Evolutionary conservation across 2,113 vertebrate genomes (phyloP).

Genomic region (Paralichthys olivaceus): DNA sequence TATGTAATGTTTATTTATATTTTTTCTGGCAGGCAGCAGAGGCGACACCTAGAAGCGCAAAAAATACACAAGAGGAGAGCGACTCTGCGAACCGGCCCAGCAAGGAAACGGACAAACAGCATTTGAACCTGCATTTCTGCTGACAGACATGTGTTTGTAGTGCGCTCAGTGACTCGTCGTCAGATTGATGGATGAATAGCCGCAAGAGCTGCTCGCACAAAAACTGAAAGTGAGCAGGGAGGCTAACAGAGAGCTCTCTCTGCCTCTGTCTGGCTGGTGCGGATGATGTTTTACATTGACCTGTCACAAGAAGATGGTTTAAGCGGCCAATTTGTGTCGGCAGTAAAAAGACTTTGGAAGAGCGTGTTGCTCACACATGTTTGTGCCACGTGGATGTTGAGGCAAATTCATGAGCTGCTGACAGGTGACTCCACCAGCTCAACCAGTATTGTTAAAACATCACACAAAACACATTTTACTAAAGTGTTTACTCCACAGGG

Average conservation of each 20-base stretch:
- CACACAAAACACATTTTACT: neutral
- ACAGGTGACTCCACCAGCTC: neutral
- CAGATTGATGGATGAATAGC: conserved; percentile 7
- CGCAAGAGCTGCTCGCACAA: neutral
- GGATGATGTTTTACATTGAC: conserved; percentile 12
- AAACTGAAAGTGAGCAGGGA: neutral
- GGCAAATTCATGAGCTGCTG: conserved; percentile 5
- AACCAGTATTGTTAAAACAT: neutral
- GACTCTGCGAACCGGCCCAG: neutral
- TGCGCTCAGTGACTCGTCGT: neutral
- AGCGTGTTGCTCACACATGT: conserved; percentile 6
- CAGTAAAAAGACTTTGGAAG: conserved; percentile 20
- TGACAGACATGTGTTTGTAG: conserved; percentile 7
- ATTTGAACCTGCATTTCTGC: neutral
- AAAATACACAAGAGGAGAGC: conserved; percentile 7
- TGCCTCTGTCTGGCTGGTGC: conserved; percentile 32
- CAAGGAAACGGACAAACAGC: conserved; percentile 7
- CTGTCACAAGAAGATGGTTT: conserved; percentile 1
- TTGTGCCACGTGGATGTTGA: neutral
- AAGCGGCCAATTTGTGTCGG: neutral
- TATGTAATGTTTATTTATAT: neutral
- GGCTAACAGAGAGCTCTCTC: neutral
- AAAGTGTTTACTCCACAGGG: neutral
- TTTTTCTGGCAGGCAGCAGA: conserved; percentile 32
- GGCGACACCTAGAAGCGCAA: neutral